Evolutionary conservation across 2,888 invertebrate species (phyloP).

Genomic region (Drosophila tanythrix): DNA sequence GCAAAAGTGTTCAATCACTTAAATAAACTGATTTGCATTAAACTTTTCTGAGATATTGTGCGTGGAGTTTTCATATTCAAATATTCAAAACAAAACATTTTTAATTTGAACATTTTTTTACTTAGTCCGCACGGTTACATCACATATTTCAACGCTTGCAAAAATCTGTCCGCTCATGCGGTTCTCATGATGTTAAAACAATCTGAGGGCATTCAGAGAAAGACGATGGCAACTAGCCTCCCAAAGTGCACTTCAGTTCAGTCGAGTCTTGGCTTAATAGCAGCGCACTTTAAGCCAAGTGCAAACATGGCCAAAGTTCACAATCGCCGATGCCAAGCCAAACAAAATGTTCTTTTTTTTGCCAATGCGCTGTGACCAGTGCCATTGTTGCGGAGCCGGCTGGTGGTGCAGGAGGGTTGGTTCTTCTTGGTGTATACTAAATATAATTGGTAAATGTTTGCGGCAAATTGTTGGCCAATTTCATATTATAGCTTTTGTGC

Average conservation of each 20-base stretch:
- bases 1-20: not conserved
- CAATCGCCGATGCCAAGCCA: slow-evolving; percentile 51
- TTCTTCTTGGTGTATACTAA: slow-evolving; percentile 34
- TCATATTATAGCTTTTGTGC: slow-evolving; percentile 63
- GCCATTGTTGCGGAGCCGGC: not conserved
- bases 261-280: slow-evolving; percentile 28
- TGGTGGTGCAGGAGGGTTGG: not conserved
- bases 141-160: not conserved
- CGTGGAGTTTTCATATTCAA: not conserved
- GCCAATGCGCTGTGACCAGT: slow-evolving; percentile 26
- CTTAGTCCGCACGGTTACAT: not conserved
- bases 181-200: not conserved
- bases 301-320: slow-evolving; percentile 52
- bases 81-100: not conserved
- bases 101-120: not conserved
- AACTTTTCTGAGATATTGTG: not conserved
- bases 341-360: slow-evolving; percentile 54
- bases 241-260: slow-evolving; percentile 16
- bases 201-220: not conserved
- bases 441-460: slow-evolving; percentile 73
- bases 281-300: slow-evolving; percentile 49
- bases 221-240: not conserved
- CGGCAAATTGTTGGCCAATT: slow-evolving; percentile 68
- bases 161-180: not conserved
- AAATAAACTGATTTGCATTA: not conserved